Base-by-base conservation (phyloP, 1,140 invertebrate species). In the Trachymyrmex cornetzi region DNA sequence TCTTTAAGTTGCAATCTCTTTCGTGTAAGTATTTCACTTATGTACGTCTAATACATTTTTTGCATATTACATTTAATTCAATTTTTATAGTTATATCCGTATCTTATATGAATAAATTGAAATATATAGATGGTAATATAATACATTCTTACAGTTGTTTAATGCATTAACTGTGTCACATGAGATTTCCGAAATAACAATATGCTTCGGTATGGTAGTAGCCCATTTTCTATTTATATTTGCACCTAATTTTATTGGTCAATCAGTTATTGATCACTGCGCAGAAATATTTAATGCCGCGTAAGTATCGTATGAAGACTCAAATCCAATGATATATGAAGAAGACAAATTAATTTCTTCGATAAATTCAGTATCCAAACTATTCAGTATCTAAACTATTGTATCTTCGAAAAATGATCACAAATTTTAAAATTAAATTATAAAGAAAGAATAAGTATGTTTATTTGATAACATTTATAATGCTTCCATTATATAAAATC, bases 1-100 rank as follows among this genome's bases (percentile, higher is more conserved):
- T 50, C 74, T 34, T 30, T 77, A 14, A 79, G 48, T 38, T 66
- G 74, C 44, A 59, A 48, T 77, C 74, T 86, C 27, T 67, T 77
- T 48, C 75, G 75, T 14, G 75, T 77, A 64, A 63, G 59, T 77
- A 27, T 7, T 44, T 11, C 2, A 44, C 9, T 44, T 44, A 64
- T 22, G 12, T 50, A 53, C 9, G 11, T 44, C 3, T 53, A 24
- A 44, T 48, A 48, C 7, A 61, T 59, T n/a, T 72, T 24, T 72
- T 24, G 0, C 7, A 2, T 22, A 4, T 64, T 44, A 5, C 1
- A 66, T 50, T 79, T 50, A n/a, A 64, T 19, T 53, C 12, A 16
- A n/a, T 63, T 24, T 64, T n/a, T 63, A 44, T 24, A 24, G 12
- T 12, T 61, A 11, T 59, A 61, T 77, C 24, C 3, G 2, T 74